phyloP scores from a whole-genome alignment of 2,113 vertebrate species.

The Mormoops blainvillei region DNA sequence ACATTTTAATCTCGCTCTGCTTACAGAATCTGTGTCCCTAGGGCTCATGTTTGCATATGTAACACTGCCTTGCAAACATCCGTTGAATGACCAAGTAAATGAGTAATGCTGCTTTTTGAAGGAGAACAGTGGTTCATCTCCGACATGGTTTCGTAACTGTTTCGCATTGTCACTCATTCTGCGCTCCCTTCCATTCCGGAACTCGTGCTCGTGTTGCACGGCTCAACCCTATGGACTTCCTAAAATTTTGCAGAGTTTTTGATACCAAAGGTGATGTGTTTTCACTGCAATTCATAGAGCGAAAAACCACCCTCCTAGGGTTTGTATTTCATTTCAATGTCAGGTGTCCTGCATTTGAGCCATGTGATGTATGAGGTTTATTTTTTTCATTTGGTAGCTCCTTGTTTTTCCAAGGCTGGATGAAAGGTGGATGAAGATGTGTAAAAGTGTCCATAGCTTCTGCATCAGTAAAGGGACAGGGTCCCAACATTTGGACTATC shows the following conservation, averaged over 20 bases:
- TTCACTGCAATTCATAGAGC: not conserved
- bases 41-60: not conserved
- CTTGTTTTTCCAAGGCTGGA: not conserved
- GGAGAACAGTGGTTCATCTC: not conserved
- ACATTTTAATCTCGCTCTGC: not conserved
- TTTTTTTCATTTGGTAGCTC: not conserved
- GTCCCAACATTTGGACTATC: not conserved
- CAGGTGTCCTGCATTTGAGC: not conserved
- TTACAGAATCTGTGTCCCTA: not conserved
- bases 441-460: not conserved
- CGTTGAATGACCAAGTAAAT: not conserved
- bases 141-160: not conserved
- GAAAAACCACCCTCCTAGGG: not conserved
- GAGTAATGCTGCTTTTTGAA: not conserved
- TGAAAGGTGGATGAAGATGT: not conserved
- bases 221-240: not conserved
- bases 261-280: not conserved
- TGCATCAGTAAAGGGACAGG: not conserved
- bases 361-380: too few species aligned
- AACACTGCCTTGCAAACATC: not conserved
- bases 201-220: not conserved
- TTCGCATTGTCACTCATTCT: not conserved
- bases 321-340: not conserved
- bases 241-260: not conserved
- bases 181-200: accelerated